These are phyloP conservation scores for Drosophila auraria DNA, from an alignment of 1,140 invertebrate species.

Conservation along the genomic window DNA sequence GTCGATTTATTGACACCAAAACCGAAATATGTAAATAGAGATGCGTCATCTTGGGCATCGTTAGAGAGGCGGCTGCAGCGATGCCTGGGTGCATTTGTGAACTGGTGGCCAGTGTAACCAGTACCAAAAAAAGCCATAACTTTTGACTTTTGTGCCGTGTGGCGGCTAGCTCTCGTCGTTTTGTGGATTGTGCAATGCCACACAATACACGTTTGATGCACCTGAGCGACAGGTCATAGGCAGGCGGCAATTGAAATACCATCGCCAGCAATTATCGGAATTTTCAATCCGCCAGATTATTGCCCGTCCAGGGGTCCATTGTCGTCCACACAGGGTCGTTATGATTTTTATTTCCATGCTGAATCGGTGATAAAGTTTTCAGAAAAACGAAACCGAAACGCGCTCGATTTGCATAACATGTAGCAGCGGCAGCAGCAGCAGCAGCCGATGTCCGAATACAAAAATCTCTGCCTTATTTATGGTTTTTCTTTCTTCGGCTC, in stretches of 20 bases:
- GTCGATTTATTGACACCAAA: slow-evolving; percentile 66
- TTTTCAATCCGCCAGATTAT: slow-evolving; percentile 8
- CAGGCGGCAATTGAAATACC: slow-evolving; percentile 60
- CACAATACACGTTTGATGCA: slow-evolving; percentile 69
- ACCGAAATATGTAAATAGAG: slow-evolving; percentile 69
- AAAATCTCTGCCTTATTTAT: slow-evolving; percentile 66
- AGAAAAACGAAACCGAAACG: slow-evolving; percentile 50
- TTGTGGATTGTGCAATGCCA: slow-evolving; percentile 49
- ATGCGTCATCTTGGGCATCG: slow-evolving; percentile 65
- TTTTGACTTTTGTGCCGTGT: slow-evolving; percentile 65
- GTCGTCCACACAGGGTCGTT: slow-evolving; percentile 23
- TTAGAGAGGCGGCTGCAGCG: slow-evolving; percentile 27
- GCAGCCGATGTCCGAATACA: slow-evolving; percentile 23
- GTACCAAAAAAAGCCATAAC: slow-evolving; percentile 63
- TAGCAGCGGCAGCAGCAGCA: slow-evolving; percentile 20
- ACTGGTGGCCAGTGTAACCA: slow-evolving; percentile 16
- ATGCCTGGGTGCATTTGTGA: slow-evolving; percentile 22
- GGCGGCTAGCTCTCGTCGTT: background rate
- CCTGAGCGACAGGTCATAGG: slow-evolving; percentile 58
- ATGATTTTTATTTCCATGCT: slow-evolving; percentile 49
- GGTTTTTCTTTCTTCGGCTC: slow-evolving; percentile 60
- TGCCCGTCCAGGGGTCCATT: slow-evolving; percentile 12
- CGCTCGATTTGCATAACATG: slow-evolving; percentile 70
- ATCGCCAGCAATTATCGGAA: slow-evolving; percentile 22
- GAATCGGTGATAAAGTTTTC: slow-evolving; percentile 59